These are phyloP conservation scores for Lamprotornis superbus DNA, from an alignment of 2,113 vertebrate species.

Conservation along the genomic window DNA sequence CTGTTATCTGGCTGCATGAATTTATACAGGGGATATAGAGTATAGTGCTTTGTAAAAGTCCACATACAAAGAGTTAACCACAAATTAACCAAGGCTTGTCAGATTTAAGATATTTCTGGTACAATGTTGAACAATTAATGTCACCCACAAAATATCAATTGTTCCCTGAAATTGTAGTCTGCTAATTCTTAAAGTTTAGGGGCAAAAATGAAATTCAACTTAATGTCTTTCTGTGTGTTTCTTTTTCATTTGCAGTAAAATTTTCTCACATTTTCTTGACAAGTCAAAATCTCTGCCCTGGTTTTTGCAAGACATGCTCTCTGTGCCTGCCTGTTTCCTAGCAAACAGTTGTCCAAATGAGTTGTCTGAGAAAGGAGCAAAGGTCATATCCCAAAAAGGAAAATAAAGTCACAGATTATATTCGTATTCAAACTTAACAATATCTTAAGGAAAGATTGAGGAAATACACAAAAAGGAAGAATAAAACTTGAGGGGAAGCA, in stretches of 20 bases:
- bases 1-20: neutral
- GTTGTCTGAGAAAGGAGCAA: neutral
- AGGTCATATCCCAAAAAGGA: neutral
- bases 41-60: neutral
- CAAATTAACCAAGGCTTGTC: neutral
- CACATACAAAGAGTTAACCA: neutral
- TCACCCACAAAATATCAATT: neutral
- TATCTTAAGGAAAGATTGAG: neutral
- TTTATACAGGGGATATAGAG: neutral
- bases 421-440: neutral
- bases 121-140: neutral
- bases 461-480: neutral
- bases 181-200: neutral
- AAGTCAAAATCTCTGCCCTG: conserved; percentile 15
- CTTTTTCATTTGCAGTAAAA: neutral
- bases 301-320: neutral
- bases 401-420: neutral
- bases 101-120: neutral
- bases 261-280: conserved; percentile 22
- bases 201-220: neutral
- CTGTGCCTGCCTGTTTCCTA: neutral
- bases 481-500: neutral
- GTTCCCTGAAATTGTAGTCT: neutral
- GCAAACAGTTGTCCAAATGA: neutral
- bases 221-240: neutral